Evolutionary conservation across 2,888 invertebrate genomes (phyloP), one percentile per base, ranked within the genome.

Genomic region (Gymnocheta viridis): DNA sequence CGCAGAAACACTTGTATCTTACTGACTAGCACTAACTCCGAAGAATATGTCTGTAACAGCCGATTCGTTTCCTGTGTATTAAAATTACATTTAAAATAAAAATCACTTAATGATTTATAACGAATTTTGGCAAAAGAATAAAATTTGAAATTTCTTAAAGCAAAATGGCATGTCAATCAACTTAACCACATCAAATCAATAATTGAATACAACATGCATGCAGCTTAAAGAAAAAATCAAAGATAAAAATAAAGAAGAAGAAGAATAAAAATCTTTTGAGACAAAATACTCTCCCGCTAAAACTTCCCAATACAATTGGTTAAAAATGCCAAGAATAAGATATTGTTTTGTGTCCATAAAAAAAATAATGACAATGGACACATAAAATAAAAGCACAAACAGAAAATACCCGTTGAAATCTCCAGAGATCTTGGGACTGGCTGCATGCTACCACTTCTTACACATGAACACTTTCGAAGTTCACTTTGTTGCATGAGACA

Each of bases 91-190:
- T n/a, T n/a, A n/a, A n/a, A n/a, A n/a, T n/a, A 49, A 27, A 1
- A 60, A 38, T 32, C 22, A 0, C 22, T 7, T 24, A 56, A 41
- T 27, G 19, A 1, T 14, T 47, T 49, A 4, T 4, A 47, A 19
- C n/a, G 6, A 44, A 73, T 49, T 73, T 62, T 35, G 4, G 22
- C 17, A 32, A 60, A 29, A 62, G 44, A 62, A 69, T 35, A 14
- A 64, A 44, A 56, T 10, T 51, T 12, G 12, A 69, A 47, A 14
- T 44, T 64, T n/a, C 47, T 62, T 47, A 27, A 44, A 74, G 4
- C 24, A 60, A 73, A 78, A 83, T 85, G 66, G 84, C 86, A 85
- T 86, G 86, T 86, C 86, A 86, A 87, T 87, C 87, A 84, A 67
- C 74, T 82, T 74, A 72, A 54, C 72, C 86, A 85, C 82, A 86